phyloP scores from a whole-genome alignment of 2,113 vertebrate genomes.

The Marcusenius ussheri region DNA sequence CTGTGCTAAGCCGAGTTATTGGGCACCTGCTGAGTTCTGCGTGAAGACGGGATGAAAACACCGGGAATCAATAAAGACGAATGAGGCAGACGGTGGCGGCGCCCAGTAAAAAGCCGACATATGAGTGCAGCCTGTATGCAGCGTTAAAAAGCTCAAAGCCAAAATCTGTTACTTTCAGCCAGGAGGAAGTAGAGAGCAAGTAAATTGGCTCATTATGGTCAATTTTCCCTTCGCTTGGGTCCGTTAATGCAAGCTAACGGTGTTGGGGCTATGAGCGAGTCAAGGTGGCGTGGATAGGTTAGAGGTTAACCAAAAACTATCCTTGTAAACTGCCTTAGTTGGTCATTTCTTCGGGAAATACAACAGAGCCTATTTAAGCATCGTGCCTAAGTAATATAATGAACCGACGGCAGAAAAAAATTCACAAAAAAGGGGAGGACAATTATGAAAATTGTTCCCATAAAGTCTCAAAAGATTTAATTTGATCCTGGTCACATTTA shows the following conservation, averaged over 20 bases:
- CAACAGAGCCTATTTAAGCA: neutral
- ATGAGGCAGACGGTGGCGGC: neutral
- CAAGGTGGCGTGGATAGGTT: neutral
- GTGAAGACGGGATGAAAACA: neutral
- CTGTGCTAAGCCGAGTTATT: neutral
- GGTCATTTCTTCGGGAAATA: neutral
- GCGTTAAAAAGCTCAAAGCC: neutral
- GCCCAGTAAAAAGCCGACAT: neutral
- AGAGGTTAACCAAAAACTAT: neutral
- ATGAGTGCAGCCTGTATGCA: neutral
- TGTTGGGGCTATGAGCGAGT: neutral
- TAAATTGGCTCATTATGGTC: neutral
- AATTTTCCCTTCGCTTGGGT: constrained; percentile 6
- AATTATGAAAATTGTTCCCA: constrained; percentile 7
- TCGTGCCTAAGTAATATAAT: neutral
- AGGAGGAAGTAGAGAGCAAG: neutral
- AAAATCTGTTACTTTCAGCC: neutral
- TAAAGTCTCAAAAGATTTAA: neutral
- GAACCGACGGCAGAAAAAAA: neutral
- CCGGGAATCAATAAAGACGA: neutral
- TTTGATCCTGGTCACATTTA: neutral
- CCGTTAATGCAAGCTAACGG: neutral
- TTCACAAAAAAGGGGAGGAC: neutral
- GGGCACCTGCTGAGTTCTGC: neutral
- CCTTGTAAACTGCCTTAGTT: neutral